Percentiles rank a stretch among this genome's conserved stretches.
Evolutionary conservation across 2,888 invertebrate genomes (phyloP).

Genomic region (Tenodera sinensis): DNA sequence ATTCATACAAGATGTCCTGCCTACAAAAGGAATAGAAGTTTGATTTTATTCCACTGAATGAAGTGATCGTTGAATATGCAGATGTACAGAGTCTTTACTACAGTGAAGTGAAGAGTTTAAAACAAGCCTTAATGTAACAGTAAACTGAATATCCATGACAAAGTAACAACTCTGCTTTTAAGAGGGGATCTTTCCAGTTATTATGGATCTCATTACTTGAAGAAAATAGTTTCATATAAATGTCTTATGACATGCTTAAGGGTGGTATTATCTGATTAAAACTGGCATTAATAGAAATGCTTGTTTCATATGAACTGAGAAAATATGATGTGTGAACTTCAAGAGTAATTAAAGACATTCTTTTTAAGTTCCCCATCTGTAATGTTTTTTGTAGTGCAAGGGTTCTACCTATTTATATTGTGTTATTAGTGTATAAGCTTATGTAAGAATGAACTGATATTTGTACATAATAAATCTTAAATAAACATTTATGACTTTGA

Average conservation of each 20-base stretch:
- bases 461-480: background rate
- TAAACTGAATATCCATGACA: background rate
- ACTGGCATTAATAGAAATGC: background rate
- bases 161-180: background rate
- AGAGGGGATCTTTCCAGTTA: slow-evolving; percentile 21
- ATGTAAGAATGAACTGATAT: background rate
- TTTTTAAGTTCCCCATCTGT: background rate
- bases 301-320: background rate
- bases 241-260: background rate
- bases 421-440: background rate
- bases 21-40: too few relatives aligned
- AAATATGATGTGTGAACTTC: background rate
- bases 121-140: too few relatives aligned
- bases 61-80: too few relatives aligned
- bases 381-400: background rate
- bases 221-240: background rate
- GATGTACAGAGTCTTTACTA: too few relatives aligned
- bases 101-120: too few relatives aligned
- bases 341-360: background rate
- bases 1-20: too few relatives aligned
- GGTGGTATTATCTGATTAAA: background rate
- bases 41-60: too few relatives aligned
- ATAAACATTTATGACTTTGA: background rate
- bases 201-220: slow-evolving; percentile 6
- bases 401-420: background rate